Percentiles rank a stretch among this genome's conserved stretches.
These are phyloP conservation scores for Phortica magna DNA, from an alignment of 2,888 invertebrate species.

Conservation along the genomic window DNA sequence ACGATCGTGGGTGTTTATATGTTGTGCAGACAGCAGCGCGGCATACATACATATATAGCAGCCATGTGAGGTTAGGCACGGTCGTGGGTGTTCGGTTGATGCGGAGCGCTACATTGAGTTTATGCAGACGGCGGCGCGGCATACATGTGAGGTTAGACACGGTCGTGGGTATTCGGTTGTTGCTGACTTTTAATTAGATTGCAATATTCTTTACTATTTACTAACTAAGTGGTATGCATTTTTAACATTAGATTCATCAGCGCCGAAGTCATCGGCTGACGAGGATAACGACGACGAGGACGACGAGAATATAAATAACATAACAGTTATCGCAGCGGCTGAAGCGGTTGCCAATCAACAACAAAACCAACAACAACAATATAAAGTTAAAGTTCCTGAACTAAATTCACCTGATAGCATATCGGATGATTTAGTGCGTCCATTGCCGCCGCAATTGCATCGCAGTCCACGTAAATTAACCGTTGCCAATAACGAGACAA, in stretches of 20 bases:
- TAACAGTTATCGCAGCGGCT: conserved; percentile 53
- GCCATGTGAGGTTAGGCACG: not conserved
- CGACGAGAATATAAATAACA: not conserved
- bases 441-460: conserved; percentile 76
- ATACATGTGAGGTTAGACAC: no score
- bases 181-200: not conserved
- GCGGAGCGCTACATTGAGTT: conserved; percentile 21
- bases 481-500: conserved; percentile 67
- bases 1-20: no score
- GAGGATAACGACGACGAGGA: conserved; percentile 76
- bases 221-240: not conserved
- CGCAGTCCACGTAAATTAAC: conserved; percentile 76
- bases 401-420: conserved; percentile 86
- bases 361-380: conserved; percentile 18
- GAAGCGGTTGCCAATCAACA: not conserved
- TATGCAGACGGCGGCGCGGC: not conserved
- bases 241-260: conserved; percentile 77
- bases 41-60: not conserved
- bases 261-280: conserved; percentile 80
- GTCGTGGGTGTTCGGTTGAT: no score
- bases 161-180: no score
- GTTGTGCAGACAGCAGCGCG: not conserved
- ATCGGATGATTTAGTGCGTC: conserved; percentile 79
- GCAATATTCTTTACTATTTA: not conserved
- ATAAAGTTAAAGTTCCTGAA: conserved; percentile 80